phyloP scores from a whole-genome alignment of 1,140 invertebrate genomes.

The Batillaria attramentaria region DNA sequence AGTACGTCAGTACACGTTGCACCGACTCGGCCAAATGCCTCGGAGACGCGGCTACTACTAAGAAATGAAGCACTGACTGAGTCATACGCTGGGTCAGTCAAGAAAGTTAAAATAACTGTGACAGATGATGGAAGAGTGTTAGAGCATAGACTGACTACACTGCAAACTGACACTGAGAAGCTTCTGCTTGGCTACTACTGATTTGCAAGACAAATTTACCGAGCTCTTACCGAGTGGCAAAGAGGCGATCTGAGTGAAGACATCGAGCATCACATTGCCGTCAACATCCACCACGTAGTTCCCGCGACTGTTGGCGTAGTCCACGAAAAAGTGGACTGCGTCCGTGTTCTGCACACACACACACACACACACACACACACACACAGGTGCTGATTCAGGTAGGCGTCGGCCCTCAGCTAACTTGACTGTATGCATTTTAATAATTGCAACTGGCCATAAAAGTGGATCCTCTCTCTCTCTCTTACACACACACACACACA shows the following conservation, averaged over 20 bases:
- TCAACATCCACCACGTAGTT: constrained; percentile 97
- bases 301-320: constrained; percentile 93
- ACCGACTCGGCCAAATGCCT: too few species aligned
- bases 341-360: constrained; percentile 70
- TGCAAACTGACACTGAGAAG: too few species aligned
- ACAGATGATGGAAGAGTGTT: too few species aligned
- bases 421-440: background rate
- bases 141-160: too few species aligned
- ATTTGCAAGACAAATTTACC: background rate
- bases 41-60: too few species aligned
- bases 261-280: constrained; percentile 84
- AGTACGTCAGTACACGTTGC: too few species aligned
- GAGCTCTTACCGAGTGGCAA: constrained; percentile 83
- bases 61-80: too few species aligned
- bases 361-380: background rate
- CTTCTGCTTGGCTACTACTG: too few species aligned
- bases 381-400: background rate
- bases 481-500: background rate
- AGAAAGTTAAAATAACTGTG: too few species aligned
- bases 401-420: background rate
- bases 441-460: background rate
- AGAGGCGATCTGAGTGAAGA: constrained; percentile 97
- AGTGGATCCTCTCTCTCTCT: background rate
- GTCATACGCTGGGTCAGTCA: too few species aligned
- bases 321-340: constrained; percentile 91